Base-by-base conservation (phyloP, 1,140 invertebrate species). In the Semibalanus balanoides region DNA sequence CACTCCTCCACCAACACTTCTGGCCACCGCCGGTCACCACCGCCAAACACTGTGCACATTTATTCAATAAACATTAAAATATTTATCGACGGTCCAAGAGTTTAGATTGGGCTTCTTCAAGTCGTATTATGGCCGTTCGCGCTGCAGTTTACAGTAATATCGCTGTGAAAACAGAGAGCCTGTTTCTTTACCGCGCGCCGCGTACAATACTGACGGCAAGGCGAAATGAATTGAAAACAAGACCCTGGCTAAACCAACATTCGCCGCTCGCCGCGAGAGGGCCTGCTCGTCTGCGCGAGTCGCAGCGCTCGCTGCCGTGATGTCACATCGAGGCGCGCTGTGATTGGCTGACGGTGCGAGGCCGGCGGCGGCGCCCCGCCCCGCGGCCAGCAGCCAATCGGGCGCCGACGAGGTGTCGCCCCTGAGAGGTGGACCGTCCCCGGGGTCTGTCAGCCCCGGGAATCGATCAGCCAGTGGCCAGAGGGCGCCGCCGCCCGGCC, bases 211-310 rank as follows among this genome's bases (percentile, higher is more conserved):
- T 64, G 51, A 64, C 51, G 51, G 22, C 51, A 22, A 25, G 51
- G 51, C 51, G 51, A 64, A 64, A 64, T 64, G 51, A 64, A 64
- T 64, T 64, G 51, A 64, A 64, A 64, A 64, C 51, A 64, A 64
- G 51, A 64, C 51, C 51, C 51, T 64, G 51, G 51, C 51, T 64
- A 64, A 64, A 64, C 51, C 51, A 64, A 64, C 51, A 64, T 64
- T 64, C 51, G 51, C 14, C 11, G 51, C 14, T 25, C 14, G 51
- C 51, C 51, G 51, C 51, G 22, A 64, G 51, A 64, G 51, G 51
- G 51, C 51, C 51, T 14, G 14, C 14, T 25, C 51, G 51, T 14
- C 51, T 64, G 51, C 9, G 51, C 51, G 51, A 64, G 51, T 64
- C 51, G 51, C 51, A 64, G 51, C 51, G 51, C 51, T 64, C 51